phyloP scores from a whole-genome alignment of 2,888 invertebrate species.

The Polydrusus tereticollis region DNA sequence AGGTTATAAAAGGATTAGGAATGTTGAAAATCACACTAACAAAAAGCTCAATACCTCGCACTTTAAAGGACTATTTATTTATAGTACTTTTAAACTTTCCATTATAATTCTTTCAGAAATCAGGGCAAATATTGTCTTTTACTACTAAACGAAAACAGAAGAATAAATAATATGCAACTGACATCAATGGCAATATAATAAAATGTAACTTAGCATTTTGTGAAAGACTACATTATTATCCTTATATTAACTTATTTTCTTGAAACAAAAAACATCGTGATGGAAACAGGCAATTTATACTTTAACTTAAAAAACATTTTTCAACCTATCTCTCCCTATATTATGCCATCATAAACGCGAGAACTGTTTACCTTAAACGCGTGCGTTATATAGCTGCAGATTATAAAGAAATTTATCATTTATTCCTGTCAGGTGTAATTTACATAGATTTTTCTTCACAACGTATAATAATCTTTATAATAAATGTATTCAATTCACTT shows the following conservation, averaged over 20 bases:
- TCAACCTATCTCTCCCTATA: slow-evolving; percentile 3
- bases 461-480: not conserved
- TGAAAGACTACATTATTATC: no score
- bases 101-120: no score
- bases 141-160: no score
- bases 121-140: no score
- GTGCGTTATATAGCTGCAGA: not conserved
- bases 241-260: not conserved
- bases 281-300: not conserved
- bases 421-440: slow-evolving; percentile 30
- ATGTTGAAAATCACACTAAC: no score
- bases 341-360: slow-evolving; percentile 6
- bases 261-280: not conserved
- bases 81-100: no score
- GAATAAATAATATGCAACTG: no score
- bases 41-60: no score
- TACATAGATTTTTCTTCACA: slow-evolving; percentile 29
- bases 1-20: no score
- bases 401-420: slow-evolving; percentile 20
- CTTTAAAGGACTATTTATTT: no score
- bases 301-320: not conserved
- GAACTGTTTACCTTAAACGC: not conserved
- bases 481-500: not conserved
- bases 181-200: no score
- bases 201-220: no score